phyloP scores from a whole-genome alignment of 30 jellyfish, hydroid and myxozoan genomes.

The Calvadosia cruxmelitensis region DNA sequence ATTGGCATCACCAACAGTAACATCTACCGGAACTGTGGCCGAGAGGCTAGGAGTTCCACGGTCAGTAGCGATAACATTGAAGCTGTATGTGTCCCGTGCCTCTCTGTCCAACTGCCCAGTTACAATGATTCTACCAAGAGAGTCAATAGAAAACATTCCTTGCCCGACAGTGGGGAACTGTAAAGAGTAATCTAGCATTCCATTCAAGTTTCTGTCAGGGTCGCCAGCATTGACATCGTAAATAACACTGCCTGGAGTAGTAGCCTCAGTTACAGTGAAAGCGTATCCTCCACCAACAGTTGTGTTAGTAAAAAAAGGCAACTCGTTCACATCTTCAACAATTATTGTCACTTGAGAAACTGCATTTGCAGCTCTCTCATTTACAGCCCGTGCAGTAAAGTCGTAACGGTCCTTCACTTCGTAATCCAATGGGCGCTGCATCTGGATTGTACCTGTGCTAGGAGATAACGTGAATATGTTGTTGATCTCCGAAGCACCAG shows the following conservation, averaged over 20 bases:
- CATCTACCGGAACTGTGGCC: slow-evolving; percentile 21
- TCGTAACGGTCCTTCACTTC: slow-evolving; percentile 51
- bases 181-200: slow-evolving; percentile 37
- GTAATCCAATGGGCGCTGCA: slow-evolving; percentile 22
- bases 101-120: slow-evolving; percentile 51
- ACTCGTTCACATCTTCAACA: slow-evolving; percentile 64
- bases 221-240: slow-evolving; percentile 52
- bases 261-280: slow-evolving; percentile 49
- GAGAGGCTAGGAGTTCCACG: slow-evolving; percentile 29
- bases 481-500: slow-evolving; percentile 17
- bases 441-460: slow-evolving; percentile 12
- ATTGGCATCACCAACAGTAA: slow-evolving; percentile 45
- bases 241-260: slow-evolving; percentile 37
- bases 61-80: slow-evolving; percentile 43
- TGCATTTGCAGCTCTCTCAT: slow-evolving; percentile 42
- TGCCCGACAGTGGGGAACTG: slow-evolving; percentile 21
- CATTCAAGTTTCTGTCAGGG: slow-evolving; percentile 38
- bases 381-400: slow-evolving; percentile 54
- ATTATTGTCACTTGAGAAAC: slow-evolving; percentile 49
- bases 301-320: slow-evolving; percentile 42
- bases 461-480: slow-evolving; percentile 2
- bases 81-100: slow-evolving; percentile 2
- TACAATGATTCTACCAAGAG: slow-evolving; percentile 40
- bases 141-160: slow-evolving; percentile 31
- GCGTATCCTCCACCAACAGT: slow-evolving; percentile 17